A percentile compares a stretch with the other conserved stretches of the same genome.
phyloP scores from a whole-genome alignment of 2,888 invertebrate genomes.

The Trachelus iudaicus region DNA sequence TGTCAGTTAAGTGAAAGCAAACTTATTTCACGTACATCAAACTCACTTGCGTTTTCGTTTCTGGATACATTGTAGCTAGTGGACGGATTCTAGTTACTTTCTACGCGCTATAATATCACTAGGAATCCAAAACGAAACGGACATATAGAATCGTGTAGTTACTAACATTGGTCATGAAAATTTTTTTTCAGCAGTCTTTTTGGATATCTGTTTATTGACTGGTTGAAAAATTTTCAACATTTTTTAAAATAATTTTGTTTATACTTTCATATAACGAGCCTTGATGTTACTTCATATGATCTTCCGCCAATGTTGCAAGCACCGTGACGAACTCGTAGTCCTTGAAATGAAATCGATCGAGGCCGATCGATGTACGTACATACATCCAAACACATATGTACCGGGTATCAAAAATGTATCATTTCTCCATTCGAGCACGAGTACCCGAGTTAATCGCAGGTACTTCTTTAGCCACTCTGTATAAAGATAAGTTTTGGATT shows the following conservation, averaged over 20 bases:
- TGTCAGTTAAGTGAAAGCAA: not conserved
- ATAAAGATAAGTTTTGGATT: not conserved
- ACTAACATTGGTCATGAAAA: not conserved
- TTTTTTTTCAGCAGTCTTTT: not conserved
- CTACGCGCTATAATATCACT: not conserved
- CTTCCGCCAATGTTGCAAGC: not conserved
- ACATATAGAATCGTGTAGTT: not conserved
- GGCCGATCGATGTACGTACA: not conserved
- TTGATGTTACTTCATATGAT: not conserved
- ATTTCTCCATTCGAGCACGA: not conserved
- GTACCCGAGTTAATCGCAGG: not conserved
- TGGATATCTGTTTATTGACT: not conserved
- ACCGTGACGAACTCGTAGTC: not conserved
- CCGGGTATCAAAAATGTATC: not conserved
- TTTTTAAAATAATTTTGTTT: not conserved
- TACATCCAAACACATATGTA: not conserved
- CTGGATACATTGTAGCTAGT: not conserved
- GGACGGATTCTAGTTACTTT: not conserved
- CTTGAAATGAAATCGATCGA: not conserved
- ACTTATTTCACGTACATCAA: not conserved
- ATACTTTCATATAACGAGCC: not conserved
- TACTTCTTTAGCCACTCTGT: not conserved
- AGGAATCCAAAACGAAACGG: not conserved
- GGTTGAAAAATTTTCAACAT: not conserved
- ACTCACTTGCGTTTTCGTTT: not conserved